Conservation (phyloP, 2,113 vertebrate genomes). For the Megaptera novaeangliae region DNA sequence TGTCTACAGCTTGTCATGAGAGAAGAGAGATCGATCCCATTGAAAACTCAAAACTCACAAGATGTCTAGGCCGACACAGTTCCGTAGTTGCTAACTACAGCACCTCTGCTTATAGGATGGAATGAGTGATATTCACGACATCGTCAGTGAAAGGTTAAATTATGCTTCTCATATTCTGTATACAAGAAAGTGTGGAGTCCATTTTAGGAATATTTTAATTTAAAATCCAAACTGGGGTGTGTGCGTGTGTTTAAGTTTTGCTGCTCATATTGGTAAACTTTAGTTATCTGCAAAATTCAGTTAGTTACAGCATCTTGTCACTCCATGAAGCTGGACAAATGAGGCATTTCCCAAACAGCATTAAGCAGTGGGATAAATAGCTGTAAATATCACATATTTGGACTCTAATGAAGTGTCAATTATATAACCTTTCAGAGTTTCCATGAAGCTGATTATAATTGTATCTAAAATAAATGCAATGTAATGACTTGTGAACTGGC, state of each 20-base stretch:
- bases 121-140: fast-evolving
- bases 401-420: background rate
- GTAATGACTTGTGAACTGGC: background rate
- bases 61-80: fast-evolving
- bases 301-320: fast-evolving
- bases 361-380: background rate
- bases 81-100: fast-evolving
- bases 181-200: background rate
- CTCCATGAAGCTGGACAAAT: background rate
- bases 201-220: background rate
- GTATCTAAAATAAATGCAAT: background rate
- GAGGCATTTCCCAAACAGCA: background rate
- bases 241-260: background rate
- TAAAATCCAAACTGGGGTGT: background rate
- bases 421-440: background rate
- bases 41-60: background rate
- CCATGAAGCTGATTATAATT: background rate
- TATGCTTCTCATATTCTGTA: fast-evolving
- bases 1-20: background rate
- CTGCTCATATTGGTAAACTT: background rate
- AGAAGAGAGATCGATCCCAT: background rate
- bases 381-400: background rate
- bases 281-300: background rate
- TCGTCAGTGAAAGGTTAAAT: too few species aligned
- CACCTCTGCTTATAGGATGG: too few species aligned